phyloP scores from a whole-genome alignment of 1,140 invertebrate species.

The Listronotus oregonensis region DNA sequence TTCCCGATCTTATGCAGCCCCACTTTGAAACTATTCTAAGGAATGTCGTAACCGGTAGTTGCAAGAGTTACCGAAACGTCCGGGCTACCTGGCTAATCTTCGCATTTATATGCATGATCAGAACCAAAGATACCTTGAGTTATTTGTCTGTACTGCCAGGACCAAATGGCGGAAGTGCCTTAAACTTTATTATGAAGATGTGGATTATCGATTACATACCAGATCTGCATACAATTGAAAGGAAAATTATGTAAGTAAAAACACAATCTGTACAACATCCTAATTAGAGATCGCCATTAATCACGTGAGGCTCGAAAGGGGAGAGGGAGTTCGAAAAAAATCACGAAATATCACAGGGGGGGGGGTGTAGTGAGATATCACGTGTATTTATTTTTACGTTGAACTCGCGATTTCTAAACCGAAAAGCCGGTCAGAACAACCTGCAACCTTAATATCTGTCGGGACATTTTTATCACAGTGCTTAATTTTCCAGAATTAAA shows the following conservation, averaged over 20 bases:
- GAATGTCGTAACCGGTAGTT: constrained; percentile 16
- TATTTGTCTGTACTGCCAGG: constrained; percentile 29
- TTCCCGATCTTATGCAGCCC: constrained; percentile 25
- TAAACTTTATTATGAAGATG: constrained; percentile 26
- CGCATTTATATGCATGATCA: constrained; percentile 30
- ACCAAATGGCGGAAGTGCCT: constrained; percentile 33
- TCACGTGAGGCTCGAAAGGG: too few species aligned
- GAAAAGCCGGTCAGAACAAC: too few species aligned
- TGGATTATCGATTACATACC: constrained; percentile 22
- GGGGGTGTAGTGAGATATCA: too few species aligned
- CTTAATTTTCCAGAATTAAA: too few species aligned
- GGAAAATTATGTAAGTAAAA: constrained; percentile 36
- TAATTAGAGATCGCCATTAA: too few species aligned
- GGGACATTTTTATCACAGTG: too few species aligned
- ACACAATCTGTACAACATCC: too few species aligned
- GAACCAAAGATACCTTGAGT: constrained; percentile 12
- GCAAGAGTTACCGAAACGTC: constrained; percentile 9
- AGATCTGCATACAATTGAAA: constrained; percentile 13
- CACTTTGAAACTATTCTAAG: constrained; percentile 27
- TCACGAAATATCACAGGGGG: too few species aligned
- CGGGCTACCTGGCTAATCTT: constrained; percentile 24
- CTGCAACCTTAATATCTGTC: too few species aligned
- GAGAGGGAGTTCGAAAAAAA: too few species aligned
- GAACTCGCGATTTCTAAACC: too few species aligned
- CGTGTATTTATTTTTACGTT: too few species aligned